Percentiles rank a stretch among this genome's conserved stretches.
Evolutionary conservation across 2,888 invertebrate genomes (phyloP).

Genomic region (Spatulosminthurus flaviceps): DNA sequence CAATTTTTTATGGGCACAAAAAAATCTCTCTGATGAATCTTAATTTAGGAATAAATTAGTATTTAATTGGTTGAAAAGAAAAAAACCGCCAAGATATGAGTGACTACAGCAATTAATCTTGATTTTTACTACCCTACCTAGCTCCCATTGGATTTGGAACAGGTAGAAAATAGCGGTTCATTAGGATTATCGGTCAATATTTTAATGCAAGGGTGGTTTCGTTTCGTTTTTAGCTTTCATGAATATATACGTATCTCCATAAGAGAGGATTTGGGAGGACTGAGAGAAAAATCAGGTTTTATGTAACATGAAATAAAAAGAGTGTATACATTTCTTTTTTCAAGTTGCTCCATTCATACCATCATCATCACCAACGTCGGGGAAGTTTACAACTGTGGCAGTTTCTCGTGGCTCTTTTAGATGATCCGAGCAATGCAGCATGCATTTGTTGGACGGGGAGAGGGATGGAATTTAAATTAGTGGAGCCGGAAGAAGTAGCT

Average conservation of each 20-base stretch:
- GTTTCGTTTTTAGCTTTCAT: no score
- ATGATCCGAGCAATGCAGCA: conserved; percentile 67
- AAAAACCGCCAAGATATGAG: neutral
- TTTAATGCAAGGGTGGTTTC: no score
- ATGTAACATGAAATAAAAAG: neutral
- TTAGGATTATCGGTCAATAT: no score
- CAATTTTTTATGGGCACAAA: conserved; percentile 8
- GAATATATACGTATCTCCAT: no score
- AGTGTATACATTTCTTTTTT: neutral
- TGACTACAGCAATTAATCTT: neutral
- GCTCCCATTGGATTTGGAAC: no score
- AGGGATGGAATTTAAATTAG: conserved; percentile 93
- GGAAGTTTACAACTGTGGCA: conserved; percentile 94
- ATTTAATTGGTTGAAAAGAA: neutral
- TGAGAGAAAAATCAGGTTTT: conserved; percentile 18
- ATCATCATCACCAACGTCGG: conserved; percentile 72
- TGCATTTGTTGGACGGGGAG: conserved; percentile 88
- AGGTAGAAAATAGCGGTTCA: no score
- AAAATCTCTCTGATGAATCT: conserved; percentile 11
- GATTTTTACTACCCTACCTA: neutral
- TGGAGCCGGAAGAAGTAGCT: conserved; percentile 96
- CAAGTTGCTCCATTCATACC: conserved; percentile 35
- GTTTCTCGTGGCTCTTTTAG: conserved; percentile 82
- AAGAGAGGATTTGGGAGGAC: neutral
- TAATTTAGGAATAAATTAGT: neutral